Conservation (phyloP, 2,113 vertebrate species). For the Martes martes region DNA sequence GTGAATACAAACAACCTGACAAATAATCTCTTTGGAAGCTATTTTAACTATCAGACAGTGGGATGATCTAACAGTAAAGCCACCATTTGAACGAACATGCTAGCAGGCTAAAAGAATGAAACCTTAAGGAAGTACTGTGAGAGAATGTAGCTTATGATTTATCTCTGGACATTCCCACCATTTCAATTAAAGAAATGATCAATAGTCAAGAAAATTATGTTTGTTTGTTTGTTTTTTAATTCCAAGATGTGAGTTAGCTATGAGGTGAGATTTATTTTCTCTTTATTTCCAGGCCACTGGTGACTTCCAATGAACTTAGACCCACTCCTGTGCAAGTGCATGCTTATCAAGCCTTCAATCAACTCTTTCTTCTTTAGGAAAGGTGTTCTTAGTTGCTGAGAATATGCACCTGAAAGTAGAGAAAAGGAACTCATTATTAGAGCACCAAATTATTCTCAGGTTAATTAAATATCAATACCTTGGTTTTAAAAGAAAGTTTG, state of each 20-base stretch:
- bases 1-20: background rate
- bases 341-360: conserved; percentile 81
- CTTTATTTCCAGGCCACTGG: conserved; percentile 66
- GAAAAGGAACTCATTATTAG: conserved; percentile 29
- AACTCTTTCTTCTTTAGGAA: conserved; percentile 80
- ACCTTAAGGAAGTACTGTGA: background rate
- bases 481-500: background rate
- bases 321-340: conserved; percentile 76
- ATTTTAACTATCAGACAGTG: background rate
- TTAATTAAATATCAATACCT: background rate
- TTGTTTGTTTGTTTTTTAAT: background rate
- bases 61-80: background rate
- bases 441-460: background rate
- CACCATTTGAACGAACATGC: background rate
- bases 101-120: background rate
- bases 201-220: conserved; percentile 7
- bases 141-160: background rate
- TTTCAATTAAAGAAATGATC: conserved; percentile 23
- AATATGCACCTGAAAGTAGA: conserved; percentile 82
- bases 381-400: conserved; percentile 80
- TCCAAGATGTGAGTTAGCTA: background rate
- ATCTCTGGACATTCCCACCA: background rate
- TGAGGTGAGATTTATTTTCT: conserved; percentile 59
- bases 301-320: conserved; percentile 62
- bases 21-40: background rate